Percentiles rank a stretch among this genome's conserved stretches.
Conservation (phyloP, 1,140 invertebrate genomes). For the Brachionus rotundiformis region DNA sequence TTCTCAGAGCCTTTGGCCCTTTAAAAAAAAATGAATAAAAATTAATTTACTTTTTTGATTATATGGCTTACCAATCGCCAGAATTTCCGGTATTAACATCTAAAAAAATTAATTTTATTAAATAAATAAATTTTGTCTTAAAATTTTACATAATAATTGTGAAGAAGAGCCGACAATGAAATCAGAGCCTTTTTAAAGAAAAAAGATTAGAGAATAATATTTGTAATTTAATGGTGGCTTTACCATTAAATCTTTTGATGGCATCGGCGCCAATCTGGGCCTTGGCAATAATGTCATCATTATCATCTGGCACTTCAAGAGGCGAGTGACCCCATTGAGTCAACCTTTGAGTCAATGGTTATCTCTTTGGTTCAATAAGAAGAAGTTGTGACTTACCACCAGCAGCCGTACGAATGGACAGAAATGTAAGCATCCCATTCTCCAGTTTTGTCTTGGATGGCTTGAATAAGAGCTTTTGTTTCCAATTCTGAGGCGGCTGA, state of each 20-base stretch:
- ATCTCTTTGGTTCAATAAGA: no score
- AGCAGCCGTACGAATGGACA: conserved; percentile 34
- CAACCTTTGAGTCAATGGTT: background rate
- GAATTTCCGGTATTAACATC: background rate
- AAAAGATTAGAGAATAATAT: background rate
- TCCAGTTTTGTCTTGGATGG: conserved; percentile 3
- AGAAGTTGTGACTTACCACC: conserved; percentile 34
- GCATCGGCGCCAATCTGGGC: conserved; percentile 30
- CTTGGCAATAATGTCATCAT: conserved; percentile 27
- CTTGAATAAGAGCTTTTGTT: background rate
- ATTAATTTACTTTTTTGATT: background rate
- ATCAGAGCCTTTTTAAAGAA: background rate
- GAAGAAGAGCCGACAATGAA: conserved; percentile 34
- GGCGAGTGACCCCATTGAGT: conserved; percentile 38
- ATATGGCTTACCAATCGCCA: background rate
- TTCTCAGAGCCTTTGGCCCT: conserved; percentile 53
- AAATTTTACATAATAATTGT: conserved; percentile 39
- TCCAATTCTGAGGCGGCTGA: conserved; percentile 50
- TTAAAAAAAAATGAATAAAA: background rate
- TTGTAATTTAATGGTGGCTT: no score
- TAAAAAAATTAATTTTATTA: background rate
- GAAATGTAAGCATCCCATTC: conserved; percentile 47
- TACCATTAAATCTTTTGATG: conserved; percentile 31
- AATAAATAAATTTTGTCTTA: background rate
- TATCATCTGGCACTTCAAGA: background rate